These are phyloP conservation scores for Psittacus erithacus DNA, from an alignment of 2,113 vertebrate genomes.

Conservation along the genomic window DNA sequence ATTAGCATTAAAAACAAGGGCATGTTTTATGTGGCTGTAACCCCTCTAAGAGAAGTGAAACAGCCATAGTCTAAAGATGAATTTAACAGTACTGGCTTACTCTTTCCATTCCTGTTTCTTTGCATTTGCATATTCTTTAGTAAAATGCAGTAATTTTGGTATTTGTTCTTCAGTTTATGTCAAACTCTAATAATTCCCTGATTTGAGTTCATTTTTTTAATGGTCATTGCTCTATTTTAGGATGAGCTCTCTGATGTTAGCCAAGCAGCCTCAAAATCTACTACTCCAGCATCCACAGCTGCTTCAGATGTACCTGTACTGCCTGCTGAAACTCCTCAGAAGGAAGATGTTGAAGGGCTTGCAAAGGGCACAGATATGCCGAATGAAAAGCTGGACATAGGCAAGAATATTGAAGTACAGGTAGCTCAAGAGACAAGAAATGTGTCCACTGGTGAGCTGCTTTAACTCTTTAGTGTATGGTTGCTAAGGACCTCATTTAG, in stretches of 20 bases:
- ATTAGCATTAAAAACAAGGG: neutral
- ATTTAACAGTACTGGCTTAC: neutral
- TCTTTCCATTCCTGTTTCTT: neutral
- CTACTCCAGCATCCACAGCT: slow-evolving; percentile 81
- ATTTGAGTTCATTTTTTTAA: neutral
- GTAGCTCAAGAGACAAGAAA: slow-evolving; percentile 85
- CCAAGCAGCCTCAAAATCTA: slow-evolving; percentile 81
- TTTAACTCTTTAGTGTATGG: neutral
- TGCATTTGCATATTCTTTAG: neutral
- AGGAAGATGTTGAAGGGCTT: slow-evolving; percentile 75
- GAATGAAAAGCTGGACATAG: slow-evolving; percentile 75
- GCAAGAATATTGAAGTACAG: slow-evolving; percentile 80
- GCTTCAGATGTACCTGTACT: slow-evolving; percentile 75
- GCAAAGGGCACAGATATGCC: slow-evolving; percentile 74
- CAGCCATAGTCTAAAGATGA: neutral
- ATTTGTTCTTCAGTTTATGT: neutral
- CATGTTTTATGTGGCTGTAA: neutral
- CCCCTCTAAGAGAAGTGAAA: neutral
- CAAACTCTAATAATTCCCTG: neutral
- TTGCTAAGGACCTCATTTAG: neutral
- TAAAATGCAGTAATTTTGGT: neutral
- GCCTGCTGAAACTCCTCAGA: slow-evolving; percentile 73
- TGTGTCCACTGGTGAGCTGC: slow-evolving; percentile 78
- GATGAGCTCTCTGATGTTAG: slow-evolving; percentile 88
- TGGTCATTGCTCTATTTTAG: slow-evolving; percentile 67